Evolutionary conservation across 2,113 vertebrate genomes (phyloP).

Genomic region (Anoura caudifer): DNA sequence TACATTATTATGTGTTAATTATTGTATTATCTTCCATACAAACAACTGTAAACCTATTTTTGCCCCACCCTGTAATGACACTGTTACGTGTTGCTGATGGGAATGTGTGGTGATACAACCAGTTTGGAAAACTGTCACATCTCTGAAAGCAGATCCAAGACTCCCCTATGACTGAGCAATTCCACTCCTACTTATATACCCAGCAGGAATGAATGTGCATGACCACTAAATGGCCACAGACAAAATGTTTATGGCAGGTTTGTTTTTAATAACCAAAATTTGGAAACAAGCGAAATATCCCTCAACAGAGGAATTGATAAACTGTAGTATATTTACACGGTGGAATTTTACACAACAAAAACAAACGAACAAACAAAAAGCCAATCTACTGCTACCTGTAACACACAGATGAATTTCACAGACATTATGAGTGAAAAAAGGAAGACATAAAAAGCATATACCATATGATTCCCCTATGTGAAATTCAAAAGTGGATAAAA

Average conservation of each 20-base stretch:
- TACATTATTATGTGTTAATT: too few species aligned
- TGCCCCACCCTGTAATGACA: not conserved
- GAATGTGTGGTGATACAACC: not conserved
- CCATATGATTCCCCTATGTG: not conserved
- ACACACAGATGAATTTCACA: not conserved
- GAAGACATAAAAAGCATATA: not conserved
- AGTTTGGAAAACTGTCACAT: not conserved
- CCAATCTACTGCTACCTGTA: not conserved
- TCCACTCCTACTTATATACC: not conserved
- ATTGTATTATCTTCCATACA: too few species aligned
- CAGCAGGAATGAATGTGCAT: not conserved
- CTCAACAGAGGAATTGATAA: not conserved
- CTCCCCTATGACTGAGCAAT: not conserved
- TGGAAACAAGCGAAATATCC: not conserved
- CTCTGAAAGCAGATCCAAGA: not conserved
- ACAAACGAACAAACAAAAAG: not conserved
- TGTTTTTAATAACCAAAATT: conserved; percentile 4
- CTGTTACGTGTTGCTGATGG: not conserved
- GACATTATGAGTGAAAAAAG: not conserved
- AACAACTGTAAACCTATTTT: too few species aligned
- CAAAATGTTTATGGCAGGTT: not conserved
- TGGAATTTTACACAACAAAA: not conserved
- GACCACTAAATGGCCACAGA: not conserved
- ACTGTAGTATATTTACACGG: not conserved
- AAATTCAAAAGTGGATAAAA: conserved; percentile 17